Evolutionary conservation across 2,113 vertebrate species (phyloP), one percentile per base, ranked within the genome.

Genomic region (Tor tambroides): DNA sequence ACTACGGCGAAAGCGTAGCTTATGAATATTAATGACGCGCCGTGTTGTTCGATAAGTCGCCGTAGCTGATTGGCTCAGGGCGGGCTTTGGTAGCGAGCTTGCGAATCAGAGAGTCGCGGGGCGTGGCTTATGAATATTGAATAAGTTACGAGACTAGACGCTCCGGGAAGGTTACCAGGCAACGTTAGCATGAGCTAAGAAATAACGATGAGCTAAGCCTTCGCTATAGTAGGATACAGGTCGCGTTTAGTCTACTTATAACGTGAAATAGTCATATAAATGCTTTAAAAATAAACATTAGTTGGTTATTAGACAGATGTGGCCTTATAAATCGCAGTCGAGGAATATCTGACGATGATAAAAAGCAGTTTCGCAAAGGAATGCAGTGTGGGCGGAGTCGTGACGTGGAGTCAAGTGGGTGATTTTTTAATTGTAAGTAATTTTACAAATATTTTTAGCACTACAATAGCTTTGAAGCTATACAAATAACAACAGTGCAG

Each of bases 301-400:
- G n/a, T 61, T 3, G 35, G 1, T 43, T 46, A 17, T 81, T 65
- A 63, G 0, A 65, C 14, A 77, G n/a, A 2, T 49, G 43, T 4
- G 17, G 6, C n/a, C 43, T 23, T 41, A 35, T 49, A 51, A 14
- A 79, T 21, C 9, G 17, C 51, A 56, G 6, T 63, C 11, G n/a
- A 43, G 2, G 10, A 12, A 80, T 26, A 14, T 10, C 5, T 23
- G 21, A 41, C 9, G 2, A 35, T 35, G 17, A 35, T 71, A 9
- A 32, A 65, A 65, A 69, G 2, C 17, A 9, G 11, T 61, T 61
- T 90, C 89, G 89, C 87, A 89, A 91, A 93, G 92, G 92, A 94
- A 94, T 93, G 92, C 92, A 87, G 88, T 74, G 87, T 90, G 90
- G 89, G 92, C 90, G 93, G 92, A 91, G 92, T 90, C 87, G 88